phyloP scores from a whole-genome alignment of 1,140 invertebrate genomes.

The Drosophila leontia region DNA sequence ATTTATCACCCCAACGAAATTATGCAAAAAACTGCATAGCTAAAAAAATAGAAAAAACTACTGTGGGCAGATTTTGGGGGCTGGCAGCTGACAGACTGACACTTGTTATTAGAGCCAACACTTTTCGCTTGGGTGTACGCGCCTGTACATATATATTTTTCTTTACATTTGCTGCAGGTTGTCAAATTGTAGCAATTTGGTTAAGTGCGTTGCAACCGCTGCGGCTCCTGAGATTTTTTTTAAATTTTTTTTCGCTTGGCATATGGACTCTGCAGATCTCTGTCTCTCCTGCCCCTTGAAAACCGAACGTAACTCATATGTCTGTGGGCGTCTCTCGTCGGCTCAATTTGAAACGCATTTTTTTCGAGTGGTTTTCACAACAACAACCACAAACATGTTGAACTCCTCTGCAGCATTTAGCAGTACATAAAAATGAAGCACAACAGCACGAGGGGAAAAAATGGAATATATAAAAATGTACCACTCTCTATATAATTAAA shows the following conservation, averaged over 20 bases:
- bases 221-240: slow-evolving; percentile 31
- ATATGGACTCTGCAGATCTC: slow-evolving; percentile 32
- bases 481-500: slow-evolving; percentile 64
- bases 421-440: slow-evolving; percentile 74
- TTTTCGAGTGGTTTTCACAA: slow-evolving; percentile 58
- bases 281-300: neutral
- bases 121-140: slow-evolving; percentile 51
- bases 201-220: slow-evolving; percentile 62
- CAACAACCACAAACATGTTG: slow-evolving; percentile 18
- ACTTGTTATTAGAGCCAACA: slow-evolving; percentile 80
- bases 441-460: slow-evolving; percentile 7
- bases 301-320: neutral
- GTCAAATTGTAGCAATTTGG: slow-evolving; percentile 70
- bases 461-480: slow-evolving; percentile 41
- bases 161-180: slow-evolving; percentile 45
- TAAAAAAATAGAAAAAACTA: slow-evolving; percentile 9
- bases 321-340: slow-evolving; percentile 57
- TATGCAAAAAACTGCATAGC: slow-evolving; percentile 30
- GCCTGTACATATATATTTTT: neutral
- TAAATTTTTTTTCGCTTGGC: neutral
- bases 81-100: slow-evolving; percentile 68
- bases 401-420: slow-evolving; percentile 82
- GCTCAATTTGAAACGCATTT: slow-evolving; percentile 62
- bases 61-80: slow-evolving; percentile 68
- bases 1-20: slow-evolving; percentile 61